phyloP scores from a whole-genome alignment of 2,888 invertebrate genomes.

The Oscheius sp. region DNA sequence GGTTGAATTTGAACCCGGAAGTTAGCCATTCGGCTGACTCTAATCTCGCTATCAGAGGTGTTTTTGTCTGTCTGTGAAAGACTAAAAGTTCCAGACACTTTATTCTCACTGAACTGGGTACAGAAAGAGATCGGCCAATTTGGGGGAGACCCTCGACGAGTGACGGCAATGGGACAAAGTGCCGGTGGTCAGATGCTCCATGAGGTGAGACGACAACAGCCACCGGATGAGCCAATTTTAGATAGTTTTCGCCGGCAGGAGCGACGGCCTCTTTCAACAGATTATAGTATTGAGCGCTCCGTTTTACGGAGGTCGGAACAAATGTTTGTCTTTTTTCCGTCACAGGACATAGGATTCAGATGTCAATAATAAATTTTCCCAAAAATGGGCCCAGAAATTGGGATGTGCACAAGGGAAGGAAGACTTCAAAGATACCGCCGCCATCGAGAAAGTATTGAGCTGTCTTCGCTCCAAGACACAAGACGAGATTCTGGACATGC shows the following conservation, averaged over 20 bases:
- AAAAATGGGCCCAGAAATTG: background rate
- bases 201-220: background rate
- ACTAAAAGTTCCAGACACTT: conserved; percentile 14
- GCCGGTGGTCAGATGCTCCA: conserved; percentile 24
- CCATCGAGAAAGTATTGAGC: background rate
- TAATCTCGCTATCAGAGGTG: conserved; percentile 38
- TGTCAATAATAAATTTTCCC: conserved; percentile 6
- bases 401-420: conserved; percentile 1
- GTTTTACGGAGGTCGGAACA: background rate
- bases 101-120: conserved; percentile 29
- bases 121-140: conserved; percentile 30
- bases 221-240: background rate
- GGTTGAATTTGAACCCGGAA: conserved; percentile 38
- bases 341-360: background rate
- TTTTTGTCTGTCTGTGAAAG: background rate
- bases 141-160: conserved; percentile 29
- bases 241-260: background rate
- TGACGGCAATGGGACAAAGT: conserved; percentile 36
- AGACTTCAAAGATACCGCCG: background rate
- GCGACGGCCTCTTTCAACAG: conserved; percentile 20
- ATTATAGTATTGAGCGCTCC: conserved; percentile 17
- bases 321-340: background rate
- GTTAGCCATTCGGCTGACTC: conserved; percentile 15
- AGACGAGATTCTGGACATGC: conserved; percentile 7
- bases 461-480: conserved; percentile 14